Evolutionary conservation across 2,888 invertebrate species (phyloP), one percentile per base, ranked within the genome.

Genomic region (Rhamphomyia laevipes): DNA sequence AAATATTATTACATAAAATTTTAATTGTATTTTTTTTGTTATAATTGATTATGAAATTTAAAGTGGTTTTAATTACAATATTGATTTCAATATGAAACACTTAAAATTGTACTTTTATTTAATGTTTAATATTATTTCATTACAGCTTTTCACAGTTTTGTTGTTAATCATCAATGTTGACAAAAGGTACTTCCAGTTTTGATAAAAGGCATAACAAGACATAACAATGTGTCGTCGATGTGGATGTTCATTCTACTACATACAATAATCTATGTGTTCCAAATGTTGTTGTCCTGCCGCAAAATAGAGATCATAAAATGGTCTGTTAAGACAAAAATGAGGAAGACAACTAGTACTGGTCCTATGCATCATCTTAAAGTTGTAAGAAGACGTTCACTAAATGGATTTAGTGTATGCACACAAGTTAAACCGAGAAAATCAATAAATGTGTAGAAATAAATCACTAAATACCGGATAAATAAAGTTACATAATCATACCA

Each of bases 161-260:
- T 60, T 58, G 63, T 67, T 65, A 64, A 63, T 61, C 63, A 57
- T 57, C 58, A 57, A 65, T 81, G 63, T 77, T 94, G 96, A 99
- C 99, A 77, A 99, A 99, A 78, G 99, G 99, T 80, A 99, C 99
- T 60, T 94, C 95, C 65, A 95, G 95, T 76, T 99, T 99, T 86
- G 99, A 99, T 82, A 99, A 99, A 78, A 89, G 99, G 71, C 93
- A 95, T 65, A 97, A 96, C 75, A 99, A 99, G 88, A 97, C 99
- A 67, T 99, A 99, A 99, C 99, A 35, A 75, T 97, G 73, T 99
- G 99, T 75, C 84, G 99, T 68, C 82, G 99, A 64, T 99, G 99
- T 79, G 99, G 99, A 58, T 82, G 94, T 59, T 92, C 94, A 46
- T 91, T 94, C 1, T 99, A 95, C 70, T 99, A 99, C 73, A 97